Base-by-base conservation (phyloP, 2,888 invertebrate genomes). In the Rhopalosiphum nymphaeae region DNA sequence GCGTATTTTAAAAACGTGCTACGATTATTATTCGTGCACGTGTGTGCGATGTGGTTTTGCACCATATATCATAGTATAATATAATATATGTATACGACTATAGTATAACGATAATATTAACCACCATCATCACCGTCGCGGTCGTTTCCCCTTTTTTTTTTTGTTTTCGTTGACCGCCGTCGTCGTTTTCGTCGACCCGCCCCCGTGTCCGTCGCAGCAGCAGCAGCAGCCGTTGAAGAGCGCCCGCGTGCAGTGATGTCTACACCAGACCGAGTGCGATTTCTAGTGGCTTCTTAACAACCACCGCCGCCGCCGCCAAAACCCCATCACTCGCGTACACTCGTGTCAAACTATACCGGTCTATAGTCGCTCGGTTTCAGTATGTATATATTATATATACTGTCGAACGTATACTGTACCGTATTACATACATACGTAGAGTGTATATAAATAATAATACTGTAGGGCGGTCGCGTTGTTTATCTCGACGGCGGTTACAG, bases 271-370 rank as follows among this genome's bases (percentile, higher is more conserved):
- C 78, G 57, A 11, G 44, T 25, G 61, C 57, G 61, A 92, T 92
- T 87, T 92, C 92, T 87, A 92, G 92, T 92, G 92, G 92, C 92
- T 92, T 92, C 92, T 92, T 86, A 92, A 92, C 91, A 21, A 36
- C 91, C 42, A 26, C 90, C 29, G n/a, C 53, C 36, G 42, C 42
- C n/a, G 44, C 29, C 56, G 56, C 13, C 29, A 86, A 67, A 90
- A 49, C 90, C 92, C 92, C 92, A 57, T 57, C 56, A n/a, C n/a
- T 44, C 57, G 92, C 86, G 13, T 56, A n/a, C 92, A 92, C 92
- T 92, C 92, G 67, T 90, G 67, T 90, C 86, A 92, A 92, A 92
- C 85, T 36, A 46, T 44, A 36, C 67, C 67, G 67, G 67, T 61
- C 61, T 61, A 29, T 49, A 49, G 49, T 13, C 49, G 49, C 13